Evolutionary conservation across 2,113 vertebrate species (phyloP).

Genomic region (Orthonyx spaldingii): DNA sequence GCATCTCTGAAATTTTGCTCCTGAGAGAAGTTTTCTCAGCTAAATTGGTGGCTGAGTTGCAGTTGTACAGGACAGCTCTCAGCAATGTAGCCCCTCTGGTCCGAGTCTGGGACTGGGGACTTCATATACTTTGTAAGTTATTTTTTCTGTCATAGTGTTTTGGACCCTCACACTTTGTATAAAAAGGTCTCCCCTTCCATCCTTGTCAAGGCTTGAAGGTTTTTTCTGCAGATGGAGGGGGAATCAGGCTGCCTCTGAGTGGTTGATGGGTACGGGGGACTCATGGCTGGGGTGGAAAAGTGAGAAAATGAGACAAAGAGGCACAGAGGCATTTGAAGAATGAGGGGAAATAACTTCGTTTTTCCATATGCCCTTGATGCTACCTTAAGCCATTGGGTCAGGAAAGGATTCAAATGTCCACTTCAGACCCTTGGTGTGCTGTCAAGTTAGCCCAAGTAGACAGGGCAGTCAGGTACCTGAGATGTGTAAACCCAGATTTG

Average conservation of each 20-base stretch:
- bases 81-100: background rate
- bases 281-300: fast-evolving
- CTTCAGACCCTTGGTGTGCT: background rate
- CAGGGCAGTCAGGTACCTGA: background rate
- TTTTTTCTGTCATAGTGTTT: background rate
- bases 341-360: background rate
- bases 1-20: background rate
- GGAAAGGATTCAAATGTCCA: background rate
- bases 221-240: background rate
- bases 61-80: background rate
- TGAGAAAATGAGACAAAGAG: background rate
- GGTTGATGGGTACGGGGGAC: background rate
- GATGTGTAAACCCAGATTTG: background rate
- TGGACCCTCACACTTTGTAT: background rate
- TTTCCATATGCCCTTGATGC: background rate
- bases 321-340: background rate
- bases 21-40: background rate
- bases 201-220: background rate
- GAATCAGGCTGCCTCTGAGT: background rate
- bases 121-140: background rate
- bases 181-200: background rate
- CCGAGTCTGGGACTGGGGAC: background rate
- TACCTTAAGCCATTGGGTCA: background rate
- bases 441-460: background rate
- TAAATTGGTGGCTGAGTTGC: background rate